Percentiles rank a stretch among this genome's conserved stretches.
Conservation (phyloP, 2,113 vertebrate species). For the Xiphophorus hellerii region DNA sequence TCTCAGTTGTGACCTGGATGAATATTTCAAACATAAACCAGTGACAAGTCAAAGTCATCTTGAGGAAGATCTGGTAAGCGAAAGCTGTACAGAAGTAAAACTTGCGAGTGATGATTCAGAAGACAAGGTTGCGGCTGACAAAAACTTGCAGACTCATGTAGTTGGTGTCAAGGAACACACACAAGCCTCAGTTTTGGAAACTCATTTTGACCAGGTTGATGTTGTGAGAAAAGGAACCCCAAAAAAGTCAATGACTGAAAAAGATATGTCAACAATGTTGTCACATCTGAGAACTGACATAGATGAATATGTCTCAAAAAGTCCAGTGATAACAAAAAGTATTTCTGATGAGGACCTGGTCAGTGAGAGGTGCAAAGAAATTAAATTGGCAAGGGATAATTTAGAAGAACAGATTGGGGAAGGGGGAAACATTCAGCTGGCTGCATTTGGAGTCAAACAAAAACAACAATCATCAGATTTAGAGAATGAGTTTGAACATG, state of each 20-base stretch:
- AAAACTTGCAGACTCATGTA: conserved; percentile 65
- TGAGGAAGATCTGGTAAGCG: conserved; percentile 45
- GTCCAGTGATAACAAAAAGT: conserved; percentile 7
- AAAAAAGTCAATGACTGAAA: conserved; percentile 31
- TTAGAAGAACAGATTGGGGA: not conserved
- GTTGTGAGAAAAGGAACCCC: conserved; percentile 28
- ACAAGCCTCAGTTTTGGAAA: not conserved
- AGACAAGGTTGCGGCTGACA: not conserved
- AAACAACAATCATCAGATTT: conserved; percentile 55
- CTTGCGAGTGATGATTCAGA: conserved; percentile 12
- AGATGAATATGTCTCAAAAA: conserved; percentile 50
- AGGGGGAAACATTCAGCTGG: conserved; percentile 54
- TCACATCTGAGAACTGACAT: conserved; percentile 77
- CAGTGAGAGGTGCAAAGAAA: conserved; percentile 66
- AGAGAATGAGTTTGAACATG: conserved; percentile 56
- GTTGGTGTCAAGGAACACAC: conserved; percentile 65
- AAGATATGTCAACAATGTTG: conserved; percentile 70
- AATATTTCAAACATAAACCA: conserved; percentile 36
- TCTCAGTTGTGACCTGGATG: conserved; percentile 76
- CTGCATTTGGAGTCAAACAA: conserved; percentile 77
- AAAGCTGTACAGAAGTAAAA: conserved; percentile 64
- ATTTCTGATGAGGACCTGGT: conserved; percentile 41
- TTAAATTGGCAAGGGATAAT: conserved; percentile 12
- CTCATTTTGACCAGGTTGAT: not conserved
- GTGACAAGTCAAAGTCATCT: conserved; percentile 15